Evolutionary conservation across 2,888 invertebrate species (phyloP).

Genomic region (Nasonovia ribisnigri): DNA sequence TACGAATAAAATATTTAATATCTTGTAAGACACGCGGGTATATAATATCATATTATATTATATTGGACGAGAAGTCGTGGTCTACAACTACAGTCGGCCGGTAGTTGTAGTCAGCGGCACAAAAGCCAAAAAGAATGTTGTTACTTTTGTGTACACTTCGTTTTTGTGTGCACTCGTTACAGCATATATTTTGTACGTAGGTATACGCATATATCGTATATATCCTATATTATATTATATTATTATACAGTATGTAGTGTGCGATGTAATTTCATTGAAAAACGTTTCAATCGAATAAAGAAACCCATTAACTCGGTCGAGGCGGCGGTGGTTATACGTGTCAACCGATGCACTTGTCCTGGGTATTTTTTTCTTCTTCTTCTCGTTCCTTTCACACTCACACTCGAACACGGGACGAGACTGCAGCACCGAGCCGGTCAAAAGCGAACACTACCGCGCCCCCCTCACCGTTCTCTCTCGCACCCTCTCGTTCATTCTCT

Average conservation of each 20-base stretch:
- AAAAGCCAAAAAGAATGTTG: background rate
- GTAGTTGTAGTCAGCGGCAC: background rate
- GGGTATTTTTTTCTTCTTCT: background rate
- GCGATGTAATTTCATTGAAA: constrained; percentile 35
- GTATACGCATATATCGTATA: background rate
- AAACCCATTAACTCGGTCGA: constrained; percentile 52
- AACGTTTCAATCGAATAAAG: constrained; percentile 47
- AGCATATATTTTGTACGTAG: constrained; percentile 27
- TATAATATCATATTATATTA: background rate
- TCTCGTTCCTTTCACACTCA: background rate
- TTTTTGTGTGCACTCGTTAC: background rate
- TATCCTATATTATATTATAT: background rate
- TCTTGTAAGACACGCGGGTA: background rate
- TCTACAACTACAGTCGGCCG: background rate
- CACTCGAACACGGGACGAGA: constrained; percentile 1
- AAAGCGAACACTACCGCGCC: background rate
- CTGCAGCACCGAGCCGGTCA: background rate
- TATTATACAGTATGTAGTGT: background rate
- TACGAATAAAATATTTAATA: background rate
- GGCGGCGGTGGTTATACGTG: background rate
- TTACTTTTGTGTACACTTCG: background rate
- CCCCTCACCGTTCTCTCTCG: background rate
- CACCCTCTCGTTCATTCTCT: background rate
- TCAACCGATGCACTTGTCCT: constrained; percentile 40
- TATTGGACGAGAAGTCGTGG: background rate